Evolutionary conservation across 2,113 vertebrate genomes (phyloP), one percentile per base, ranked within the genome.

Genomic region (Diadophis punctatus): DNA sequence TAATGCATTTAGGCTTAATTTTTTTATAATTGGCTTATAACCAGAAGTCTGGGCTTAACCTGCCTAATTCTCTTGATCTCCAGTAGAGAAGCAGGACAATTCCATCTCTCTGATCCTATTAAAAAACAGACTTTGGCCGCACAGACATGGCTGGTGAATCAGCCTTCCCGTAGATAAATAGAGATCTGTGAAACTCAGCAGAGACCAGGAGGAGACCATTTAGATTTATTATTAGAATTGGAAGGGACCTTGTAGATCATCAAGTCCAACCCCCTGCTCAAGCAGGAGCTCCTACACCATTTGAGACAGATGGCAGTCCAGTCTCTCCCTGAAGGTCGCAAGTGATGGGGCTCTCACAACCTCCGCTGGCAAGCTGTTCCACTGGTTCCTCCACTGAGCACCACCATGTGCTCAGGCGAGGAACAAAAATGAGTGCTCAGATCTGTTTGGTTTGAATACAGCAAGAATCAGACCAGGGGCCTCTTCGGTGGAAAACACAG

Each of bases 1-100:
- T 93, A 97, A 96, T 94, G 92, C 56, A 95, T 87, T 34, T 88
- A 93, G 93, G 90, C 95, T 97, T 90, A 18, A 91, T 96, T 96
- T 95, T 56, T 56, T 93, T n/a, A 94, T 96, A 94, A 94, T 96
- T 96, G 95, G 93, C 87, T 92, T 93, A 93, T 84, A 68, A 90
- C 88, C 90, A 90, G 63, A 92, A 91, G n/a, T 0, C 86, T 68
- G 85, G 60, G 93, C 96, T 94, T 93, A 91, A 91, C 93, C 94
- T 90, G 92, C 51, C 85, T 87, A 95, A 85, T 84, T 96, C 91
- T 85, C 43, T 86, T 89, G 88, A 91, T 89, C 55, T 88, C 89
- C 89, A 91, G 22, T 46, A 58, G 90, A 91, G 92, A 91, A 94
- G 86, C 7, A 93, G 74, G 90, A 56, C 51, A 74, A 85, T 0